phyloP scores from a whole-genome alignment of 2,888 invertebrate genomes.

The Augiades crinisus region DNA sequence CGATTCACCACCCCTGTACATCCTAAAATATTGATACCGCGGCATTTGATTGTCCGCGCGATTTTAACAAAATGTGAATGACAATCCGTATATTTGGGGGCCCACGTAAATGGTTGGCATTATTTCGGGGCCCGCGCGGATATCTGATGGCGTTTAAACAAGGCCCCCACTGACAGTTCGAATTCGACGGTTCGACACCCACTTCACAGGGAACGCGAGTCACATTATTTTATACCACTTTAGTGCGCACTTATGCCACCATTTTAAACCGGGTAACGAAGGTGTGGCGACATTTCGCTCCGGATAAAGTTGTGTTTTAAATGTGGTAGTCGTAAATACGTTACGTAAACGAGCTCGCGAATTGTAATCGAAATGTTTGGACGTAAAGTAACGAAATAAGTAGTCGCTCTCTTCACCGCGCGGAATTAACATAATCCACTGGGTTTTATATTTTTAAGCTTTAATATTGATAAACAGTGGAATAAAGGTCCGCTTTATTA shows the following conservation, averaged over 20 bases:
- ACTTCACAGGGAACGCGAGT: slow-evolving; percentile 36
- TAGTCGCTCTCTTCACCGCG: background rate
- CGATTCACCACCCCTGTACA: background rate
- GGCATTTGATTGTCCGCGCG: slow-evolving; percentile 2
- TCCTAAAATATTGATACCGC: slow-evolving; percentile 8
- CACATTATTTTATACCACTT: slow-evolving; percentile 52
- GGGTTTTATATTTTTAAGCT: slow-evolving; percentile 21
- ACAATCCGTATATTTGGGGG: slow-evolving; percentile 47
- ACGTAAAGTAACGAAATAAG: slow-evolving; percentile 14
- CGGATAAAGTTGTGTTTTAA: slow-evolving; percentile 26
- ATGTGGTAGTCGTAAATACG: slow-evolving; percentile 25
- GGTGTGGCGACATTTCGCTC: slow-evolving; percentile 26
- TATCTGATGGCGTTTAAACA: slow-evolving; percentile 49
- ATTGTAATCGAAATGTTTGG: slow-evolving; percentile 23
- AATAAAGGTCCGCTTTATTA: background rate
- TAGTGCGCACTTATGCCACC: slow-evolving; percentile 49
- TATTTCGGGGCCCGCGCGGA: slow-evolving; percentile 48
- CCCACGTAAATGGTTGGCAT: slow-evolving; percentile 53
- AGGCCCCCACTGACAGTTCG: slow-evolving; percentile 45
- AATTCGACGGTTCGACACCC: slow-evolving; percentile 47
- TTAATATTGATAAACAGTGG: background rate
- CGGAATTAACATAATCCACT: slow-evolving; percentile 15
- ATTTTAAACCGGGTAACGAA: slow-evolving; percentile 46
- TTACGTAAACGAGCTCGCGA: slow-evolving; percentile 21
- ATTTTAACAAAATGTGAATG: slow-evolving; percentile 32